phyloP scores from a whole-genome alignment of 1,140 invertebrate genomes.

The Drosophila chauvacae region DNA sequence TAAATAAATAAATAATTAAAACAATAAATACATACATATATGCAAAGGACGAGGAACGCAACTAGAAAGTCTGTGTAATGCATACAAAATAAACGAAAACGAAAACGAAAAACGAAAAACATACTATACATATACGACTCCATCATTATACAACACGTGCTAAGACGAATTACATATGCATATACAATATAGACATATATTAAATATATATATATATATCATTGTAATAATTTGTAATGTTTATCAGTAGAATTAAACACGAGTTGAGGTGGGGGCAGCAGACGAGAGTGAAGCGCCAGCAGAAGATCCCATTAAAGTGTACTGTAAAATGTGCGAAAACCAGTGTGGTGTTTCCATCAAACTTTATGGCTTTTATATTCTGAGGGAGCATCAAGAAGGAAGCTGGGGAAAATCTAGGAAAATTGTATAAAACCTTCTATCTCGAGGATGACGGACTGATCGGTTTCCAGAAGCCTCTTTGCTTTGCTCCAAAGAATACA shows the following conservation, averaged over 20 bases:
- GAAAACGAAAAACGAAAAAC: slow-evolving; percentile 14
- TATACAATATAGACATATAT: slow-evolving; percentile 77
- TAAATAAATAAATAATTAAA: slow-evolving; percentile 33
- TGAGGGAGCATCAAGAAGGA: not conserved
- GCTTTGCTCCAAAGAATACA: not conserved
- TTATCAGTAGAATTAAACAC: slow-evolving; percentile 74
- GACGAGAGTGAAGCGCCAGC: slow-evolving; percentile 41
- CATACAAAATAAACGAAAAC: slow-evolving; percentile 19
- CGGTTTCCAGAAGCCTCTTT: not conserved
- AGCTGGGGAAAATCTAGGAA: not conserved
- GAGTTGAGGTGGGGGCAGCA: slow-evolving; percentile 19
- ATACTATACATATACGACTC: slow-evolving; percentile 47
- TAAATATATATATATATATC: slow-evolving; percentile 68
- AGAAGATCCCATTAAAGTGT: slow-evolving; percentile 49
- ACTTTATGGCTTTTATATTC: not conserved
- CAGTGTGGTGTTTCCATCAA: not conserved
- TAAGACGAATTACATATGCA: slow-evolving; percentile 65
- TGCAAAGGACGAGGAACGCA: slow-evolving; percentile 34
- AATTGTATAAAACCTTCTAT: not conserved
- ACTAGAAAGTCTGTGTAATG: slow-evolving; percentile 51
- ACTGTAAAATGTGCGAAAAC: slow-evolving; percentile 36
- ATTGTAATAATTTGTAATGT: slow-evolving; percentile 82
- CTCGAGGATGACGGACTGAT: not conserved
- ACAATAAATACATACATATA: slow-evolving; percentile 26
- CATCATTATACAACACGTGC: slow-evolving; percentile 45